Percentiles rank a stretch among this genome's conserved stretches.
phyloP scores from a whole-genome alignment of 2,797 vertebrate species.

The Silurus aristotelis region DNA sequence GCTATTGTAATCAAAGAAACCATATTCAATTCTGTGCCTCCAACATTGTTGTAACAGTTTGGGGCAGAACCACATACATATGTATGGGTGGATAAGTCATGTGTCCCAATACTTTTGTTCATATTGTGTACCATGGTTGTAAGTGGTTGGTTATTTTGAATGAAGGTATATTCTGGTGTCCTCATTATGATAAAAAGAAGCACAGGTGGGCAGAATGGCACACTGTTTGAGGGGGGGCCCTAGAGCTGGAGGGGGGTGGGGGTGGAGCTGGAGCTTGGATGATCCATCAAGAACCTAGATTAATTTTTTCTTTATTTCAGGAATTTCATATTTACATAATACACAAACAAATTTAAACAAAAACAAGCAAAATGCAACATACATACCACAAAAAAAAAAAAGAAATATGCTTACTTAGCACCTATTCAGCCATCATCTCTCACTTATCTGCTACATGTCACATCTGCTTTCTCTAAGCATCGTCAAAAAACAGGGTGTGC shows the following conservation, averaged over 20 bases:
- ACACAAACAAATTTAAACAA: background rate
- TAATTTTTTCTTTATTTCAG: conserved; percentile 26
- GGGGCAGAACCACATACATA: too few relatives aligned
- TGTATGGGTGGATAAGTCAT: too few relatives aligned
- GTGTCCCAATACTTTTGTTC: too few relatives aligned
- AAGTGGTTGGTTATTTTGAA: background rate
- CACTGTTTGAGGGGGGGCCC: conserved; percentile 32
- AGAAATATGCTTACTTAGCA: background rate
- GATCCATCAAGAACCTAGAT: conserved; percentile 30
- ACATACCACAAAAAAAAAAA: too few relatives aligned
- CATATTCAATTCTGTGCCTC: too few relatives aligned
- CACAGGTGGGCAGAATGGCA: conserved; percentile 57
- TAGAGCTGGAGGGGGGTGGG: conserved; percentile 23
- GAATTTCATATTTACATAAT: background rate
- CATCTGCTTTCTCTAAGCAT: conserved; percentile 8
- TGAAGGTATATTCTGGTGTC: background rate
- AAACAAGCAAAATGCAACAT: background rate
- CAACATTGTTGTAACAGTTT: too few relatives aligned
- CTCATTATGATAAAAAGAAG: conserved; percentile 25
- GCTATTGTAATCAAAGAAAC: too few relatives aligned
- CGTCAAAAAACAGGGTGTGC: conserved; percentile 19
- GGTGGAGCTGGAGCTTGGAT: conserved; percentile 21
- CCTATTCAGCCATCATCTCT: conserved; percentile 20
- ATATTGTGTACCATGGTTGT: background rate
- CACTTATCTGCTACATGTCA: conserved; percentile 15